Evolutionary conservation across 2,113 vertebrate genomes (phyloP).

Genomic region (Onychostoma macrolepis): DNA sequence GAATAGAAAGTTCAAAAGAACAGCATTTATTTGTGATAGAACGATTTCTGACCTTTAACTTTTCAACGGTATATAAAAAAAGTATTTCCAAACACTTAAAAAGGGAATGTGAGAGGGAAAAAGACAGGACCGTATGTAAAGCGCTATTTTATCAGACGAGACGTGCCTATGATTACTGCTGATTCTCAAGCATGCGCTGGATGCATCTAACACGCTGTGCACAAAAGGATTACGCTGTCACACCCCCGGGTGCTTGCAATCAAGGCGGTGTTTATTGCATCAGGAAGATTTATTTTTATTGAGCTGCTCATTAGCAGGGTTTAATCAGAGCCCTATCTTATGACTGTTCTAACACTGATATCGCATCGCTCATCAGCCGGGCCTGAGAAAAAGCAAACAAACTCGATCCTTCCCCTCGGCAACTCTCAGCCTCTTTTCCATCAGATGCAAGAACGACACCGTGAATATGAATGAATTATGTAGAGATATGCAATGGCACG

Average conservation of each 20-base stretch:
- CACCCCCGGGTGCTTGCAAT: conserved; percentile 59
- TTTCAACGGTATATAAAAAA: not conserved
- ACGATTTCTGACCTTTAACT: not conserved
- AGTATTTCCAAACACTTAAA: not conserved
- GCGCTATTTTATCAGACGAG: conserved; percentile 43
- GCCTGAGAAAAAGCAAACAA: conserved; percentile 44
- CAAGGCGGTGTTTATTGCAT: conserved; percentile 60
- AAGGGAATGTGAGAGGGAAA: not conserved
- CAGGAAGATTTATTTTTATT: conserved; percentile 63
- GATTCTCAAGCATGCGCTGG: conserved; percentile 39
- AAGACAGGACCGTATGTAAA: not conserved
- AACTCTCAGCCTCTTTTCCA: conserved; percentile 34
- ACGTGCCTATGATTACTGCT: conserved; percentile 40
- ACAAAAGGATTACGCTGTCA: conserved; percentile 63
- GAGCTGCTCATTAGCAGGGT: conserved; percentile 64
- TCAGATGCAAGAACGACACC: conserved; percentile 7
- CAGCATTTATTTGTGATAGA: not conserved
- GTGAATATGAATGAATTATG: conserved; percentile 26
- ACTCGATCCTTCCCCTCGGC: not conserved
- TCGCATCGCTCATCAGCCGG: conserved; percentile 50
- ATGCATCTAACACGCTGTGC: conserved; percentile 45
- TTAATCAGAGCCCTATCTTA: conserved; percentile 61
- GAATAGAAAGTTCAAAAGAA: not conserved
- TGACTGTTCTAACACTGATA: conserved; percentile 51
- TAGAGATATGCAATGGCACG: not conserved